phyloP scores from a whole-genome alignment of 2,113 vertebrate genomes.

The Lampris megalopsis region DNA sequence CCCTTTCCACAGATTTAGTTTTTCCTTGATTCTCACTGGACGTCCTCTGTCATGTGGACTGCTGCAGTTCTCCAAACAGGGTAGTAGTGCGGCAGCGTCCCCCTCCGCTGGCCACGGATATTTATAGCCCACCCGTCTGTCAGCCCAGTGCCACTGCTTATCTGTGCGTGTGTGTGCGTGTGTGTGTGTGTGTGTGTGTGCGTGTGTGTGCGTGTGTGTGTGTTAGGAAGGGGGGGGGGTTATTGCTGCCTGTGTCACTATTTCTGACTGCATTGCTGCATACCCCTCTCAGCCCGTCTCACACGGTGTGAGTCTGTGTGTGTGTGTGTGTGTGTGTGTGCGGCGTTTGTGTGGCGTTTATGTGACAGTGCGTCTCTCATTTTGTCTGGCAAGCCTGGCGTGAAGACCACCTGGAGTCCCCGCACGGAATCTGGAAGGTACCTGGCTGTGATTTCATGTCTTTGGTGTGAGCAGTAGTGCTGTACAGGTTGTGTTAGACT shows the following conservation, averaged over 20 bases:
- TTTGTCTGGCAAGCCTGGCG: constrained; percentile 25
- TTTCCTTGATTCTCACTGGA: not conserved
- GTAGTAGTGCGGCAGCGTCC: constrained; percentile 60
- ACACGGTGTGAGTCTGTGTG: constrained; percentile 31
- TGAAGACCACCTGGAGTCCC: constrained; percentile 45
- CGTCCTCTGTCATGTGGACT: constrained; percentile 31
- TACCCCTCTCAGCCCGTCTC: constrained; percentile 41
- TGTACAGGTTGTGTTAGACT: not conserved
- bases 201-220: constrained; percentile 42
- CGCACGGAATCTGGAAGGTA: constrained; percentile 54
- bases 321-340: constrained; percentile 44
- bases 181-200: constrained; percentile 57
- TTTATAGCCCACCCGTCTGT: constrained; percentile 90
- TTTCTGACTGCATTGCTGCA: constrained; percentile 69
- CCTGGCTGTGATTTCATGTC: not conserved
- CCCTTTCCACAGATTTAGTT: not conserved
- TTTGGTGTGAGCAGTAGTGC: not conserved
- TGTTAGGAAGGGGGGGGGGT: constrained; percentile 19
- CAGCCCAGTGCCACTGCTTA: constrained; percentile 83
- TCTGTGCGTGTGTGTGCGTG: constrained; percentile 62
- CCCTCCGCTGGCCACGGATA: constrained; percentile 73
- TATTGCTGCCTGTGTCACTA: constrained; percentile 61
- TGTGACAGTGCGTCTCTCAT: constrained; percentile 41
- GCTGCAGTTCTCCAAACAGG: constrained; percentile 64
- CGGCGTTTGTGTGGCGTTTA: constrained; percentile 23